phyloP scores from a whole-genome alignment of 1,140 invertebrate species.

The Nixonia krombeini region DNA sequence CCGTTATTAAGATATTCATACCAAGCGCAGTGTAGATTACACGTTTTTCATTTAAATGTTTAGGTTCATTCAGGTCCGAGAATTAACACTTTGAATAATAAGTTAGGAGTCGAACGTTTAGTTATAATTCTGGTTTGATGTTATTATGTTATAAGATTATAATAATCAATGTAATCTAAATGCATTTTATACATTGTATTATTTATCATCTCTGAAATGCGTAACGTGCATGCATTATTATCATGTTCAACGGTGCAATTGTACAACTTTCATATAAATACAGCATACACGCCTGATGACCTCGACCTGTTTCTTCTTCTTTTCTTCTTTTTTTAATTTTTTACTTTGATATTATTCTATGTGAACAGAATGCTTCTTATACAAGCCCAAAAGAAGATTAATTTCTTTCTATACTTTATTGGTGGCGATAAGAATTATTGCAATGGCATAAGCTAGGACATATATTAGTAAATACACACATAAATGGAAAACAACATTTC shows the following conservation, averaged over 20 bases:
- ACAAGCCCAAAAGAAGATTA: neutral
- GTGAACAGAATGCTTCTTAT: neutral
- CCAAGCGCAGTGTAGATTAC: too few relatives aligned
- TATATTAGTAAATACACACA: neutral
- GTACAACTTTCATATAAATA: neutral
- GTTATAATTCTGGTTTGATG: neutral
- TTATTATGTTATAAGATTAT: too few relatives aligned
- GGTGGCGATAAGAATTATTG: neutral
- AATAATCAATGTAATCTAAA: neutral
- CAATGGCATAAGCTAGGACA: too few relatives aligned
- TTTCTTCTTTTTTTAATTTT: constrained; percentile 23
- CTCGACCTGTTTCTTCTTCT: constrained; percentile 47
- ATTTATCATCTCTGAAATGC: neutral
- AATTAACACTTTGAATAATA: neutral
- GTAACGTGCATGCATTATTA: neutral
- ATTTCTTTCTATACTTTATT: neutral
- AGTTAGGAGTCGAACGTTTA: neutral
- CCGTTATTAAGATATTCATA: too few relatives aligned
- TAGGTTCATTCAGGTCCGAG: neutral
- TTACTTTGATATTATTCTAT: constrained; percentile 4
- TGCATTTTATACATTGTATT: neutral
- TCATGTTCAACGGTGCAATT: neutral
- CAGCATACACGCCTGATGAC: constrained; percentile 17
- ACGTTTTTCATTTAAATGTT: neutral
- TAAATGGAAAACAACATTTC: constrained; percentile 2